A percentile compares a stretch with the other conserved stretches of the same genome.
These are phyloP conservation scores for Zalophus californianus DNA, from an alignment of 2,797 vertebrate genomes.

Conservation along the genomic window DNA sequence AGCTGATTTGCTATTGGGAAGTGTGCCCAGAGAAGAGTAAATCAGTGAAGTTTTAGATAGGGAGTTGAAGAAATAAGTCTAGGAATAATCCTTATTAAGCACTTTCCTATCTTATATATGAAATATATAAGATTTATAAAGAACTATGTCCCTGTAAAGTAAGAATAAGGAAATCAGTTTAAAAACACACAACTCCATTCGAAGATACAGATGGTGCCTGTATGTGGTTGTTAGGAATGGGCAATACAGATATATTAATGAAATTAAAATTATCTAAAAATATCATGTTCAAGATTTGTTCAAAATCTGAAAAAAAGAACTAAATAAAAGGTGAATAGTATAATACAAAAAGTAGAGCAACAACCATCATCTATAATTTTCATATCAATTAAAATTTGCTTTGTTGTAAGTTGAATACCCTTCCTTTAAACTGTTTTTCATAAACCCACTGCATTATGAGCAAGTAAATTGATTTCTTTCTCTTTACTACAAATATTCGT, in stretches of 20 bases:
- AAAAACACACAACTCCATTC: neutral
- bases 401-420: constrained; percentile 24
- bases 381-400: constrained; percentile 24
- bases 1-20: neutral
- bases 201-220: neutral
- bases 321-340: neutral
- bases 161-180: constrained; percentile 9
- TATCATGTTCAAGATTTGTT: constrained; percentile 20
- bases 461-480: constrained; percentile 6
- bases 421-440: constrained; percentile 62
- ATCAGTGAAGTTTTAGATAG: constrained; percentile 42
- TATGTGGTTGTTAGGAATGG: neutral
- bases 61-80: neutral
- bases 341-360: neutral
- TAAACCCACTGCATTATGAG: neutral
- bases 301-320: constrained; percentile 15
- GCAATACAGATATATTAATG: neutral
- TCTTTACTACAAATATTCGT: constrained; percentile 1
- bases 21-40: constrained; percentile 44
- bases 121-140: constrained; percentile 12
- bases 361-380: neutral
- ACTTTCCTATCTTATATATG: neutral
- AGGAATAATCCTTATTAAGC: neutral
- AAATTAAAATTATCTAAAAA: constrained; percentile 58
- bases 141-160: neutral